These are phyloP conservation scores for Melopsittacus undulatus DNA, from an alignment of 2,797 vertebrate genomes.

Conservation along the genomic window DNA sequence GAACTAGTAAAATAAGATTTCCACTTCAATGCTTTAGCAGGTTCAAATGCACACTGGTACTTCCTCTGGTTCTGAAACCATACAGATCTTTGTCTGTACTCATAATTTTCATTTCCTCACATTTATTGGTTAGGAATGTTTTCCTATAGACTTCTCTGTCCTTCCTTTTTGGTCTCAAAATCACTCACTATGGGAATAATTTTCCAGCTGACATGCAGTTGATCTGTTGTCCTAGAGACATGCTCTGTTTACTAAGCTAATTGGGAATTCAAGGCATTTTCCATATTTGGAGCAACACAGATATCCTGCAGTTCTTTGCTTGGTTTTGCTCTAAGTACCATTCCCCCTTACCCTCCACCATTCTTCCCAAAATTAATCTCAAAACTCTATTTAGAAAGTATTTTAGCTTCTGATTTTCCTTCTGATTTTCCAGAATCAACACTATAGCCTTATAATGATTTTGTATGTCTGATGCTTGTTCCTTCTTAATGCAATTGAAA, in stretches of 20 bases:
- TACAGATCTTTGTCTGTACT: not conserved
- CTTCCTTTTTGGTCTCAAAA: not conserved
- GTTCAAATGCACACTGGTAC: not conserved
- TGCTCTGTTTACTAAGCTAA: not conserved
- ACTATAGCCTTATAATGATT: not conserved
- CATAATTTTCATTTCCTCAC: not conserved
- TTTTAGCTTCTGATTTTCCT: not conserved
- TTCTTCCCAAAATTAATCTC: not conserved
- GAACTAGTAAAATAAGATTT: not conserved
- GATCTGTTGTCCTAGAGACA: not conserved
- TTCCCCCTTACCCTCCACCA: not conserved
- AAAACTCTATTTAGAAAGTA: not conserved
- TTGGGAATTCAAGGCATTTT: slow-evolving; percentile 6
- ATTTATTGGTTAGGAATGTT: not conserved
- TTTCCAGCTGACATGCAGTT: not conserved
- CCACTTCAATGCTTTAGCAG: not conserved
- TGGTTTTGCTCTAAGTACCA: not conserved
- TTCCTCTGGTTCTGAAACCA: not conserved
- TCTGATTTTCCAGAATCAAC: not conserved
- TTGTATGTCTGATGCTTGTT: not conserved
- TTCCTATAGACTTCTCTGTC: not conserved
- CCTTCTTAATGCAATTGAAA: not conserved
- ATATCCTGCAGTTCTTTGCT: not conserved
- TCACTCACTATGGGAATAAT: not conserved
- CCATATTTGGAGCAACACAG: not conserved